Evolutionary conservation across 1,140 invertebrate genomes (phyloP).

Genomic region (Ceratina calcarata): DNA sequence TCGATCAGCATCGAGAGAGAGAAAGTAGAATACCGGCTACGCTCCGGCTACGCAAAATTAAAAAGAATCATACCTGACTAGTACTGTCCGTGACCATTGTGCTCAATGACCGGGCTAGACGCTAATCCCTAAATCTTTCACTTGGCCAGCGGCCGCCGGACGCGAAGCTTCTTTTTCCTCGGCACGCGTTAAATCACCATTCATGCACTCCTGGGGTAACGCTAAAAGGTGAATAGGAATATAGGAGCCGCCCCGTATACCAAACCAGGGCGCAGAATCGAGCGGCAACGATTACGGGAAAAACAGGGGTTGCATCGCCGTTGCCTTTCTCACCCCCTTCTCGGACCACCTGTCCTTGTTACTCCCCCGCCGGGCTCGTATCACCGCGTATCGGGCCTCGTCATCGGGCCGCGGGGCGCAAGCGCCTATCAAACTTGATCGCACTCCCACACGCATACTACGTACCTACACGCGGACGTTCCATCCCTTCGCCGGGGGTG

Average conservation of each 20-base stretch:
- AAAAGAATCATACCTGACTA: conserved; percentile 70
- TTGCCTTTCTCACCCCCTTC: conserved; percentile 20
- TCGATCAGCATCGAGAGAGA: conserved; percentile 39
- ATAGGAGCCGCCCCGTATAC: conserved; percentile 72
- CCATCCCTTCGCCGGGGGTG: background rate
- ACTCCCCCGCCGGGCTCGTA: background rate
- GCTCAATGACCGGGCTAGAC: conserved; percentile 44
- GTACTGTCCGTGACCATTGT: conserved; percentile 76
- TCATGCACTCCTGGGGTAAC: conserved; percentile 56
- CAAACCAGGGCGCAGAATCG: conserved; percentile 72
- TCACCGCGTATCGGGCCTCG: background rate
- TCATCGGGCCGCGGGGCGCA: conserved; percentile 2
- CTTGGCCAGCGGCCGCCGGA: conserved; percentile 25
- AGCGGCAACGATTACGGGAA: conserved; percentile 69
- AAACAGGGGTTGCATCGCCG: conserved; percentile 48
- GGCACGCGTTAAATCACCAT: conserved; percentile 60
- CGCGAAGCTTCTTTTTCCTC: conserved; percentile 44
- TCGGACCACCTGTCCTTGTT: conserved; percentile 9
- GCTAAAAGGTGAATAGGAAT: conserved; percentile 50
- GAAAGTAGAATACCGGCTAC: conserved; percentile 38
- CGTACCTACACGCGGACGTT: too few relatives aligned
- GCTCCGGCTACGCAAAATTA: conserved; percentile 19
- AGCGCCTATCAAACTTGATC: conserved; percentile 8
- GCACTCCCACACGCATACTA: background rate
- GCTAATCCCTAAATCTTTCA: conserved; percentile 19